Evolutionary conservation across 2,797 vertebrate genomes (phyloP).

Genomic region (Ataeniobius toweri): DNA sequence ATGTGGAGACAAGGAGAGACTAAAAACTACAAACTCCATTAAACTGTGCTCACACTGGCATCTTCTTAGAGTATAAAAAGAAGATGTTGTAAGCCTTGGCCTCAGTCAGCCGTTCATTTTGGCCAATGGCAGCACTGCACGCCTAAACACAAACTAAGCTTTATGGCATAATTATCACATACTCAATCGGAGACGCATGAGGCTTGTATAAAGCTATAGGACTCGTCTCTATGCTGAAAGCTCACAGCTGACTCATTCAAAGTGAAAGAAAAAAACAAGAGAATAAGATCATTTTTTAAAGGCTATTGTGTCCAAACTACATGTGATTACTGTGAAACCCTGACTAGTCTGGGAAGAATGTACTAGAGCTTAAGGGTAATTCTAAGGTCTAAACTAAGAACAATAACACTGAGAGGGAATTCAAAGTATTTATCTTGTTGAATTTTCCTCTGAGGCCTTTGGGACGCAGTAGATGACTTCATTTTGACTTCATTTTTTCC

Average conservation of each 20-base stretch:
- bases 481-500: constrained; percentile 49
- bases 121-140: constrained; percentile 44
- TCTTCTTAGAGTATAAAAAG: constrained; percentile 44
- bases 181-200: constrained; percentile 55
- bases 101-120: constrained; percentile 44
- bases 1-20: constrained; percentile 25
- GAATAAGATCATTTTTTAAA: constrained; percentile 48
- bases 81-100: constrained; percentile 37
- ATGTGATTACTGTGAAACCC: constrained; percentile 54
- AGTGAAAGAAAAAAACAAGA: constrained; percentile 49
- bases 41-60: constrained; percentile 41
- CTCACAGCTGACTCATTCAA: constrained; percentile 44
- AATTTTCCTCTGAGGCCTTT: constrained; percentile 54
- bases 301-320: constrained; percentile 39
- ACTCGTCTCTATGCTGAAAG: constrained; percentile 34
- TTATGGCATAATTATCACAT: constrained; percentile 69
- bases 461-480: constrained; percentile 57
- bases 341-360: constrained; percentile 39
- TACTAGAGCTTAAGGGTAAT: constrained; percentile 27
- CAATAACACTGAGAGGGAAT: constrained; percentile 66
- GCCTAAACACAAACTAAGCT: constrained; percentile 50
- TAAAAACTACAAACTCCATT: constrained; percentile 29
- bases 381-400: constrained; percentile 65
- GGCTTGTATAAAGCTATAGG: constrained; percentile 49
- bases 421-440: constrained; percentile 67